Evolutionary conservation across 2,888 invertebrate species (phyloP).

Genomic region (Drosophila robusta): DNA sequence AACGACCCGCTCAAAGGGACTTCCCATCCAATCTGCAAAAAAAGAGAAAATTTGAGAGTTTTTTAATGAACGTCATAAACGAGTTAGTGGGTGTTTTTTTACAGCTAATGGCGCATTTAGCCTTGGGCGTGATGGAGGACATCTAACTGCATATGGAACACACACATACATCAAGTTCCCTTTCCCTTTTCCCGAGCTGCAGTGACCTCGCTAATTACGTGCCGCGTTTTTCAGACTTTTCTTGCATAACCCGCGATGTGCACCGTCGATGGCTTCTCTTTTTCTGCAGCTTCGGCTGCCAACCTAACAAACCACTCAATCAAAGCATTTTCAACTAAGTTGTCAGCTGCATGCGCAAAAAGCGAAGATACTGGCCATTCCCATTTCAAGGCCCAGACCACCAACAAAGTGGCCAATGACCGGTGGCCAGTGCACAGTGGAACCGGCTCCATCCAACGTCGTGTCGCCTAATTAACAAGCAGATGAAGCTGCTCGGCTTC

Average conservation of each 20-base stretch:
- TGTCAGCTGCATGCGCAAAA: constrained; percentile 56
- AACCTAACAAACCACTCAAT: constrained; percentile 55
- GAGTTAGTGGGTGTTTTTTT: constrained; percentile 21
- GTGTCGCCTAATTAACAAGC: constrained; percentile 74
- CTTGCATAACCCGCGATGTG: constrained; percentile 25
- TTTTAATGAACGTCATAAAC: constrained; percentile 25
- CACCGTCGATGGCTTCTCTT: too few relatives aligned
- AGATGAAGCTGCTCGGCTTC: constrained; percentile 68
- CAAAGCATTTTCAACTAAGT: constrained; percentile 52
- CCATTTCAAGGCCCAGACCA: constrained; percentile 51
- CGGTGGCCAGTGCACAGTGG: constrained; percentile 25
- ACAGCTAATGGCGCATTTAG: constrained; percentile 32
- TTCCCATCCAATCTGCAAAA: constrained; percentile 95
- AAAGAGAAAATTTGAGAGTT: constrained; percentile 37
- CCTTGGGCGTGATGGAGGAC: constrained; percentile 47
- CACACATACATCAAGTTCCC: neutral
- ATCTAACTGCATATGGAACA: constrained; percentile 33
- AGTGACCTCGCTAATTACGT: constrained; percentile 28
- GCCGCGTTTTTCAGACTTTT: constrained; percentile 2
- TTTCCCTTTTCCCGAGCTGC: constrained; percentile 29
- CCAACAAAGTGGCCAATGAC: constrained; percentile 60
- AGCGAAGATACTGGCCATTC: constrained; percentile 29
- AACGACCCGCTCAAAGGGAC: constrained; percentile 96
- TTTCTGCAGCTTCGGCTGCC: too few relatives aligned
- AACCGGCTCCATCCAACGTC: constrained; percentile 38